Evolutionary conservation across 2,113 vertebrate genomes (phyloP), one percentile per base, ranked within the genome.

Genomic region (Antigone vipio): DNA sequence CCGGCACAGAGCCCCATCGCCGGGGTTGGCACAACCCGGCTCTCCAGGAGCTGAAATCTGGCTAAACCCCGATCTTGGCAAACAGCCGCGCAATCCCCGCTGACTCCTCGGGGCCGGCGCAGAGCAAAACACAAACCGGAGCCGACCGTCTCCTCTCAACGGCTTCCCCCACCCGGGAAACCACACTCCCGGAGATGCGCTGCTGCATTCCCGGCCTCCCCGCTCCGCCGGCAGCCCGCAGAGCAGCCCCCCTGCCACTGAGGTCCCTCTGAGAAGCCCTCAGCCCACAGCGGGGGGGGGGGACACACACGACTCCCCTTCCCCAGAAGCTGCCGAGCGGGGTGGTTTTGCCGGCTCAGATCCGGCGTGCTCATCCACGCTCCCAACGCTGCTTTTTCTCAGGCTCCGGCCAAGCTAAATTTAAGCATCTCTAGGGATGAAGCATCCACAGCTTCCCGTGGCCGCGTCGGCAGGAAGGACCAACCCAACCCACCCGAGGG

Each of bases 161-260:
- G 1, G 44, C 19, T 34, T 35, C 35, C 40, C 59, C 15, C 1
- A 8, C 16, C 9, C 0, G 12, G 50, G 21, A 53, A 38, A 53
- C 23, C 60, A 6, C 11, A 3, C 20, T 68, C 14, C 27, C 1
- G 26, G 47, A 15, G 38, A 5, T 1, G 0, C 2, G 4, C 11
- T 1, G 2, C 18, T 1, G 68, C 40, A 2, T 11, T 32, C 56
- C 81, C 11, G 0, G 21, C 34, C 15, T 22, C 58, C 49, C 44
- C 0, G 3, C 40, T 23, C 26, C 32, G 2, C 24, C 2, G 2
- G 10, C 52, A 12, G 7, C 8, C 60, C 26, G 32, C 4, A 3
- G 38, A 15, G 16, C 58, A 12, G 19, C 35, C 21, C 16, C 44
- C 50, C 68, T 27, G 64, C 30, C 9, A 9, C 59, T 1, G 0